phyloP scores from a whole-genome alignment of 2,888 invertebrate genomes.

The Chloromyia formosa region DNA sequence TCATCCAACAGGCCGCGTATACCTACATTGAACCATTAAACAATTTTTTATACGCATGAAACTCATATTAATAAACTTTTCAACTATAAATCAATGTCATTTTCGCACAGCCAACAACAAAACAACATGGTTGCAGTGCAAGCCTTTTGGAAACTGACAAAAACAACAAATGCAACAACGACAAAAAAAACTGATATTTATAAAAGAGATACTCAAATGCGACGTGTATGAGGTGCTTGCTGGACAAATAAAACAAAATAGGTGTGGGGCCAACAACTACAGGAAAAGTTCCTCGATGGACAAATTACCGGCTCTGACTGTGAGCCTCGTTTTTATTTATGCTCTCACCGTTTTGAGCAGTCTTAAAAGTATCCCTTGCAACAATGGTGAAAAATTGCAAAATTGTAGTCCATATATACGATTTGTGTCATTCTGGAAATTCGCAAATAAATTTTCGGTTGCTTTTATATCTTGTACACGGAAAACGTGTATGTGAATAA shows the following conservation, averaged over 20 bases:
- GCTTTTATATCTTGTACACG: not conserved
- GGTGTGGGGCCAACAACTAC: conserved; percentile 7
- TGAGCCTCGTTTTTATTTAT: conserved; percentile 39
- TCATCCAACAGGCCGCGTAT: conserved; percentile 27
- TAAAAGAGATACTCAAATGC: conserved; percentile 6
- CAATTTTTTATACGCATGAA: conserved; percentile 45
- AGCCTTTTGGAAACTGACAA: not conserved
- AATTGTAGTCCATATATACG: conserved; percentile 40
- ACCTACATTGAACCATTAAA: conserved; percentile 45
- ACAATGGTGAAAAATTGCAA: conserved; percentile 39
- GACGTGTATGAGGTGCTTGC: not conserved
- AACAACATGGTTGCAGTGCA: conserved; percentile 36
- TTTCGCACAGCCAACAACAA: conserved; percentile 39
- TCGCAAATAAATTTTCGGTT: conserved; percentile 45
- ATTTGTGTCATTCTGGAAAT: conserved; percentile 44
- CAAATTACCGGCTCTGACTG: conserved; percentile 35
- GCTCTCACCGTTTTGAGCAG: conserved; percentile 17
- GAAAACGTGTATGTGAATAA: not conserved
- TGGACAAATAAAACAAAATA: not conserved
- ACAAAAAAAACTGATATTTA: not conserved
- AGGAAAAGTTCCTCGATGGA: conserved; percentile 39
- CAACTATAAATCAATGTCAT: conserved; percentile 48
- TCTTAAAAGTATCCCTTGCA: conserved; percentile 15
- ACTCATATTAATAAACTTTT: conserved; percentile 50
- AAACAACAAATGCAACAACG: too few species aligned